Evolutionary conservation across 2,888 invertebrate species (phyloP).

Genomic region (Drosophila acutilabella): DNA sequence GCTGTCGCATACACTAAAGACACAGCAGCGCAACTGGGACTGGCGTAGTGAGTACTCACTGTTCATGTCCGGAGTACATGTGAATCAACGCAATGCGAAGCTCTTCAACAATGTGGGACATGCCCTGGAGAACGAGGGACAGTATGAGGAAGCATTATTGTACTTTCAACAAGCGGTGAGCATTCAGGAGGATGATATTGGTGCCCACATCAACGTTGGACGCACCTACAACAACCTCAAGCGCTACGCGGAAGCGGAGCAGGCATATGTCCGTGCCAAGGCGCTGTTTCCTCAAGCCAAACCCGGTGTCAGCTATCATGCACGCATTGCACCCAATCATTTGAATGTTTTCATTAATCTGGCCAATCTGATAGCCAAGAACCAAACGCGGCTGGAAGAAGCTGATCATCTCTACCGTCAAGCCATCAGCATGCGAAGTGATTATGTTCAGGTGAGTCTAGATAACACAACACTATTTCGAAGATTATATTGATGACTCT

Average conservation of each 20-base stretch:
- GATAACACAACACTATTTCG: background rate
- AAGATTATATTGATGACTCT: background rate
- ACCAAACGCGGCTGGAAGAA: slow-evolving; percentile 95
- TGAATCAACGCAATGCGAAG: slow-evolving; percentile 95
- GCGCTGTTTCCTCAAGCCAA: slow-evolving; percentile 95
- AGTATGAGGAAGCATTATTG: slow-evolving; percentile 91
- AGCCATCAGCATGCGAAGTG: slow-evolving; percentile 98
- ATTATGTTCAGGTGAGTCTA: slow-evolving; percentile 89
- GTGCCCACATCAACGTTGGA: slow-evolving; percentile 98
- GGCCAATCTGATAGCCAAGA: slow-evolving; percentile 96
- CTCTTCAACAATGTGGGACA: slow-evolving; percentile 99
- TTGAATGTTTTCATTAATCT: slow-evolving; percentile 97
- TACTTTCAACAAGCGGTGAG: slow-evolving; percentile 97
- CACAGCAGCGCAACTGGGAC: slow-evolving; percentile 94
- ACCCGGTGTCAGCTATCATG: slow-evolving; percentile 97
- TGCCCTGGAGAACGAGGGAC: slow-evolving; percentile 92
- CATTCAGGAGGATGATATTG: slow-evolving; percentile 98
- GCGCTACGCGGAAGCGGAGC: slow-evolving; percentile 95
- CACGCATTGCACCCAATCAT: slow-evolving; percentile 97
- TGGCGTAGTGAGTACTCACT: slow-evolving; percentile 97
- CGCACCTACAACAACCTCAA: slow-evolving; percentile 97
- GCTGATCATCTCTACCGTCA: slow-evolving; percentile 97
- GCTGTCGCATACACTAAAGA: slow-evolving; percentile 93
- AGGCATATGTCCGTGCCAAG: slow-evolving; percentile 95
- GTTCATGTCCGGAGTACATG: slow-evolving; percentile 95